Base-by-base conservation (phyloP, 2,888 invertebrate species). In the Rotaria macrura region DNA sequence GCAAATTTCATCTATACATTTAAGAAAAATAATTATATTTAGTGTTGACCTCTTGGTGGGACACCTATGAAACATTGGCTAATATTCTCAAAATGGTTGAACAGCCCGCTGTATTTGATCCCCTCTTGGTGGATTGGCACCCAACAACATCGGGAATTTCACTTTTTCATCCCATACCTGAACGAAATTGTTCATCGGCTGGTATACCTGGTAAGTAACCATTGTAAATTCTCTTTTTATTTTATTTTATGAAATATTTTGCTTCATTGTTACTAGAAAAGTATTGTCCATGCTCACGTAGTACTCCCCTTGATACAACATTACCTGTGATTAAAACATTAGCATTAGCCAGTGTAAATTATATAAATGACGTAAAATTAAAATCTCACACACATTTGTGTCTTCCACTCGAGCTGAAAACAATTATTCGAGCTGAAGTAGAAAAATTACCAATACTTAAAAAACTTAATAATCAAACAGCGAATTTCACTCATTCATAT, bases 31-130 rank as follows among this genome's bases (percentile, higher is more conserved):
- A 6, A 43, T 43, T 79, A 34, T 40, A 52, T 52, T 43, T 72
- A 85, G 85, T 57, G 49, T 38, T 85, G 9, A 85, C 85, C 23
- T 57, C 85, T 84, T 85, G 85, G 85, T 85, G 85, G 85, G 85
- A 85, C 49, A 57, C 84, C 10, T 84, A 84, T 49, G 85, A 85
- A 52, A 85, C 85, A 38, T 84, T 85, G n/a, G 84, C 23, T 5
- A 83, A 85, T 47, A 47, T 85, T 29, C 65, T 85, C 10, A 79
- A 43, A 5, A 79, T 79, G 79, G 43, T 43, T 43, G 79, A 79
- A 40, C 25, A 79, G n/a, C 79, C 43, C 2, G 3, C 25, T 79
- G n/a, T 79, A 43, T 79, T 79, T 43, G 43, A 79, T 79, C 79
- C 79, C 5, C 79, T 79, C 0, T 25, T 84, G n/a, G 65, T 65